Conservation (phyloP, 2,797 vertebrate species). For the Malurus splendens region DNA sequence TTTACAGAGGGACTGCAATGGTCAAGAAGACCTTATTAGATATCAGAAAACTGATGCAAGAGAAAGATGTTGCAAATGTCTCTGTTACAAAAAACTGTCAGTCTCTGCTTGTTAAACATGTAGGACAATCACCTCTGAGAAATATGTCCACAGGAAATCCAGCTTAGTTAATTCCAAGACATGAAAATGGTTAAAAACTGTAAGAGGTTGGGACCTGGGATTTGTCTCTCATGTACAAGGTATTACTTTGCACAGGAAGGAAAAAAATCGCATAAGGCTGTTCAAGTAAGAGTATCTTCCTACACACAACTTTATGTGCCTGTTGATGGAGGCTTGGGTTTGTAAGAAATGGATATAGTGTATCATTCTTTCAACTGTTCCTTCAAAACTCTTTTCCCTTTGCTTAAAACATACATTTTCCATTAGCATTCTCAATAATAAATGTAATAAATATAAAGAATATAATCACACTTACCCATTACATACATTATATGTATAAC, state of each 20-base stretch:
- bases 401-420: neutral
- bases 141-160: neutral
- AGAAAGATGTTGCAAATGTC: neutral
- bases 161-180: neutral
- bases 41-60: neutral
- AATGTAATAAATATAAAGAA: no score
- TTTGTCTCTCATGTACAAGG: neutral
- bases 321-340: neutral
- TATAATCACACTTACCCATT: neutral
- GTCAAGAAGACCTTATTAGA: neutral
- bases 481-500: neutral
- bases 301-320: neutral
- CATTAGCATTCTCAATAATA: neutral
- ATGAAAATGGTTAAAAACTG: slow-evolving; percentile 7
- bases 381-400: neutral
- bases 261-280: neutral
- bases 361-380: neutral
- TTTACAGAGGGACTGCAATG: neutral
- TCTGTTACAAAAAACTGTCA: neutral
- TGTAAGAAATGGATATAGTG: neutral
- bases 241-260: neutral
- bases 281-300: neutral
- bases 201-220: neutral
- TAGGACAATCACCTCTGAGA: neutral
- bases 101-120: neutral